phyloP scores from a whole-genome alignment of 2,113 vertebrate genomes.

The Harpagus bidentatus region DNA sequence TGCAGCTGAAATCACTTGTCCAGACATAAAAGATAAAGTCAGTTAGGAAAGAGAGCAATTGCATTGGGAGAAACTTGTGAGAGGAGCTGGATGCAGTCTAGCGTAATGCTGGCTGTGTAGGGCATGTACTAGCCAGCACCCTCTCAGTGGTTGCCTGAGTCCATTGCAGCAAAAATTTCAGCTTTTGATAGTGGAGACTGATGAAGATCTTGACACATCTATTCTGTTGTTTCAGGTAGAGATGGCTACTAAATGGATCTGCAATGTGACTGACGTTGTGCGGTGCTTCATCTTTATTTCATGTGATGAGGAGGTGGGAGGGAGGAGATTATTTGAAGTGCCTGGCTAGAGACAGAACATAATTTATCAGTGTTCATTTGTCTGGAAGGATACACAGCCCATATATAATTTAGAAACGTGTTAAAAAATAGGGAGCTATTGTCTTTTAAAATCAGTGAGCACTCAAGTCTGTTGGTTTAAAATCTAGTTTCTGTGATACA shows the following conservation, averaged over 20 bases:
- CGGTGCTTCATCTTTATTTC: background rate
- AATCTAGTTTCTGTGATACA: background rate
- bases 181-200: background rate
- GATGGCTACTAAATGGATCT: background rate
- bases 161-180: background rate
- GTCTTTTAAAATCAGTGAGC: background rate
- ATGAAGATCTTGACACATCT: background rate
- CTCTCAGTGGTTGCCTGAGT: background rate
- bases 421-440: background rate
- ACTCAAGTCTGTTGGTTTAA: background rate
- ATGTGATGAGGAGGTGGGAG: background rate
- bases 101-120: background rate
- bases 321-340: background rate
- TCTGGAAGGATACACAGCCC: background rate
- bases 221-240: background rate
- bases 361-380: constrained; percentile 10
- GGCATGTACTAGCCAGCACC: background rate
- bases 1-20: background rate
- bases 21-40: background rate
- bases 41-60: background rate
- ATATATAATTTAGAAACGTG: background rate
- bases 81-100: background rate
- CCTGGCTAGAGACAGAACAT: background rate
- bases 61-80: background rate
- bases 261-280: background rate